These are phyloP conservation scores for Nothoprocta perdicaria DNA, from an alignment of 2,113 vertebrate genomes.

Conservation along the genomic window DNA sequence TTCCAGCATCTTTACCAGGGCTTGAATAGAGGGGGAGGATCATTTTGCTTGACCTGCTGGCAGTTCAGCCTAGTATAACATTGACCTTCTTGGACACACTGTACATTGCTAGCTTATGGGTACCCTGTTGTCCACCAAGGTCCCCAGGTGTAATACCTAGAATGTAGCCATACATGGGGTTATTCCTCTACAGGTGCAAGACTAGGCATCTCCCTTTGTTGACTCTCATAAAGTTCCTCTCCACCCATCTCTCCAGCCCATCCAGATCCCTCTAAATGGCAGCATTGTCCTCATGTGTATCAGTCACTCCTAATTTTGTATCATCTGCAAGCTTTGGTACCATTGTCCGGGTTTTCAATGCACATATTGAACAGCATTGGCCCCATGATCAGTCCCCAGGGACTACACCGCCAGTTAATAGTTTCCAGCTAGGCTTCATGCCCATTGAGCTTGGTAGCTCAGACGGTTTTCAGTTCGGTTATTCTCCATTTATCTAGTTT, in stretches of 20 bases:
- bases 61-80: not conserved
- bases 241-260: not conserved
- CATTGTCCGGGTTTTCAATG: not conserved
- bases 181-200: not conserved
- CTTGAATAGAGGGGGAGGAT: not conserved
- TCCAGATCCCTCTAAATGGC: not conserved
- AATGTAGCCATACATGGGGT: not conserved
- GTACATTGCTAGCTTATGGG: not conserved
- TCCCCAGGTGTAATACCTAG: not conserved
- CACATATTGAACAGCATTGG: not conserved
- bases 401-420: not conserved
- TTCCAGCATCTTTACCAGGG: not conserved
- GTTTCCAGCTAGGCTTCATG: not conserved
- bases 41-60: not conserved
- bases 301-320: not conserved
- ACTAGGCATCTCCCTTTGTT: not conserved
- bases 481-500: not conserved
- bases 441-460: not conserved
- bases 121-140: not conserved
- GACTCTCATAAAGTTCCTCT: not conserved
- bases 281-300: not conserved
- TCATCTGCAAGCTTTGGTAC: not conserved
- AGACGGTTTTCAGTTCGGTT: not conserved
- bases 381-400: not conserved
- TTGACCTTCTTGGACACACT: not conserved